These are phyloP conservation scores for Cephus sareptanus DNA, from an alignment of 2,888 invertebrate species.

Conservation along the genomic window DNA sequence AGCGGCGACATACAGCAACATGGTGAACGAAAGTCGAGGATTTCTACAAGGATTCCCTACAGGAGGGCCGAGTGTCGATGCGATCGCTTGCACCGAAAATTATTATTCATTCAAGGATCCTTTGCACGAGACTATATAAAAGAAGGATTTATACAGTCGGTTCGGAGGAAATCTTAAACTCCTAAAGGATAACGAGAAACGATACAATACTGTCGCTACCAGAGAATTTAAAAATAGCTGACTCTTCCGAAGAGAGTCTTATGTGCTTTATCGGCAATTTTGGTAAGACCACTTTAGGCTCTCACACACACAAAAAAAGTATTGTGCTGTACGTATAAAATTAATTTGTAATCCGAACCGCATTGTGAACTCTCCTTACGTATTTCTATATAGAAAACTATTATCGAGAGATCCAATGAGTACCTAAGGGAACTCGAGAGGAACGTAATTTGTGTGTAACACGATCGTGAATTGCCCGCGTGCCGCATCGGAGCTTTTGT, in stretches of 20 bases:
- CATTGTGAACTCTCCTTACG: no score
- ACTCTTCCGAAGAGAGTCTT: background rate
- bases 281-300: background rate
- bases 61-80: background rate
- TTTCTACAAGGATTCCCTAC: background rate
- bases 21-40: background rate
- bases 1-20: background rate
- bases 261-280: background rate
- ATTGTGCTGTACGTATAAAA: no score
- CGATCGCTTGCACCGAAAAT: background rate
- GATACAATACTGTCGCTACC: background rate
- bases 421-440: slow-evolving; percentile 18
- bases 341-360: no score
- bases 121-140: background rate
- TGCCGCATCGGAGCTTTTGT: background rate
- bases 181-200: background rate
- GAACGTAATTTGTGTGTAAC: slow-evolving; percentile 11
- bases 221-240: background rate
- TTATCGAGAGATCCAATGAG: slow-evolving; percentile 24
- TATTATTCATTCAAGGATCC: background rate
- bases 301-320: no score
- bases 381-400: slow-evolving; percentile 21
- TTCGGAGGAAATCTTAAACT: background rate
- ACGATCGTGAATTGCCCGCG: background rate
- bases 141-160: background rate